Percentiles rank a stretch among this genome's conserved stretches.
These are phyloP conservation scores for Latrodectus hesperus DNA, from an alignment of 2,888 invertebrate species.

Conservation along the genomic window DNA sequence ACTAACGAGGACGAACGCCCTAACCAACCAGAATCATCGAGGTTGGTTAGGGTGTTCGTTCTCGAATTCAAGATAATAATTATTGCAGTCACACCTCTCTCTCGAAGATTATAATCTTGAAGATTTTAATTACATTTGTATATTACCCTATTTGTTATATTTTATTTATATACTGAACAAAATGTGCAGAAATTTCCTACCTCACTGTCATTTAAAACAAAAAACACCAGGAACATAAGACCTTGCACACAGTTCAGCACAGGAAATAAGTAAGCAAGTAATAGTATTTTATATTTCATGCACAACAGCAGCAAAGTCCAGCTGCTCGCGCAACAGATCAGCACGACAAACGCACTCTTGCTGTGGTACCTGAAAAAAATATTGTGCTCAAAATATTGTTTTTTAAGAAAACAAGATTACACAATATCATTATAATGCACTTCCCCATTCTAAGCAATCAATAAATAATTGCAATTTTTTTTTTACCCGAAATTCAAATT, in stretches of 20 bases:
- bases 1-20: no score
- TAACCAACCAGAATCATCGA: no score
- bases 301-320: conserved; percentile 96
- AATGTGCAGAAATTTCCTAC: conserved; percentile 18
- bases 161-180: background rate
- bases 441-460: background rate
- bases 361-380: conserved; percentile 29
- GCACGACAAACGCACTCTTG: conserved; percentile 46
- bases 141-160: no score
- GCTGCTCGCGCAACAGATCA: conserved; percentile 78
- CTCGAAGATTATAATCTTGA: no score
- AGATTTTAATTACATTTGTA: no score
- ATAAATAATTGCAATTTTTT: background rate
- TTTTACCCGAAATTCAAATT: background rate
- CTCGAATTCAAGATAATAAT: no score
- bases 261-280: conserved; percentile 94
- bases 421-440: background rate
- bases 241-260: conserved; percentile 94
- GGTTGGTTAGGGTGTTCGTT: no score
- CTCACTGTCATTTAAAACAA: conserved; percentile 58
- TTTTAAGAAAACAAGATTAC: background rate
- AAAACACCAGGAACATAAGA: conserved; percentile 88
- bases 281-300: conserved; percentile 86
- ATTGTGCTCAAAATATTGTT: background rate
- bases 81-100: no score